Percentiles rank a stretch among this genome's conserved stretches.
These are phyloP conservation scores for Cerceris ruficornis DNA, from an alignment of 2,888 invertebrate genomes.

Conservation along the genomic window DNA sequence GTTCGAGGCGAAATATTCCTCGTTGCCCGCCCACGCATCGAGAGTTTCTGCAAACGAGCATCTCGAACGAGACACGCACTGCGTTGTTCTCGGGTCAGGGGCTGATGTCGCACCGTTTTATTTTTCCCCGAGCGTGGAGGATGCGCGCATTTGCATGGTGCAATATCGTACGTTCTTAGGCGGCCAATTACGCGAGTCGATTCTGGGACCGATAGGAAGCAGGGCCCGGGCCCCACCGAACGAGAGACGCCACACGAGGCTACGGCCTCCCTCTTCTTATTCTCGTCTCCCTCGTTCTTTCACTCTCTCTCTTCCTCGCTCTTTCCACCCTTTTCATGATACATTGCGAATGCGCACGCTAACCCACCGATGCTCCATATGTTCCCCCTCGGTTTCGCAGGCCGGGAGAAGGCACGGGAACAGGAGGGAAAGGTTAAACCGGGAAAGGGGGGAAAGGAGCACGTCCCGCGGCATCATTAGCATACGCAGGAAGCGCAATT, in stretches of 20 bases:
- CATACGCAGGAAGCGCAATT: constrained; percentile 73
- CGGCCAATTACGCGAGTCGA: constrained; percentile 81
- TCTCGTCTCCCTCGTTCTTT: background rate
- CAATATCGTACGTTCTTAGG: constrained; percentile 81
- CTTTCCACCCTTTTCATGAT: constrained; percentile 63
- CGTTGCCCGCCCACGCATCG: too few species aligned
- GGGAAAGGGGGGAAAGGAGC: constrained; percentile 39
- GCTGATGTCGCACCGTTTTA: constrained; percentile 61
- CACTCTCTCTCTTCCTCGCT: background rate
- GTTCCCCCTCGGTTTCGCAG: constrained; percentile 41
- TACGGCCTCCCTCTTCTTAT: constrained; percentile 16
- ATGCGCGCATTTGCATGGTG: constrained; percentile 80
- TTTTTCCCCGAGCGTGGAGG: constrained; percentile 57
- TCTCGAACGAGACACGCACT: background rate
- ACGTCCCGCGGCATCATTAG: constrained; percentile 63
- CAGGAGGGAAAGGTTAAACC: constrained; percentile 55
- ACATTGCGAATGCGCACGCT: constrained; percentile 71
- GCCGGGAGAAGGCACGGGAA: constrained; percentile 16
- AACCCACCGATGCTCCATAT: constrained; percentile 68
- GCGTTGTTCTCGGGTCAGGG: constrained; percentile 52
- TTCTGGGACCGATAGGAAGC: constrained; percentile 72
- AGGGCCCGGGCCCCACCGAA: constrained; percentile 64
- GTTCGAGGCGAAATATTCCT: too few species aligned
- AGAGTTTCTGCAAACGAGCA: too few species aligned
- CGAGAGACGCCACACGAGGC: constrained; percentile 58